Evolutionary conservation across 2,797 vertebrate species (phyloP), one percentile per base, ranked within the genome.

Genomic region (Eupleurogrammus muticus): DNA sequence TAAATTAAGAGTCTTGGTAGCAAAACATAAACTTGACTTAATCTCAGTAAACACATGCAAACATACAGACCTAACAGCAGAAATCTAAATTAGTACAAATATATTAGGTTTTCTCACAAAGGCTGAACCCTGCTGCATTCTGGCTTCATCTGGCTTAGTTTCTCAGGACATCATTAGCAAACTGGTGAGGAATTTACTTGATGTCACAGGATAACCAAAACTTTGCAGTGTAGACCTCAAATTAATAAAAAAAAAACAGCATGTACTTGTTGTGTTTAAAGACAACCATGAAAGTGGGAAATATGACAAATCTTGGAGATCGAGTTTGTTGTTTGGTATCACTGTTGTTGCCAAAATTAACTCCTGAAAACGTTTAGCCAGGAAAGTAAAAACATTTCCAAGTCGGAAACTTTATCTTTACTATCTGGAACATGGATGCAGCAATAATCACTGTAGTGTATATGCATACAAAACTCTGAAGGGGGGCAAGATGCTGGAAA

Each of bases 401-500:
- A 53, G 16, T 52, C 1, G 23, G 23, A 52, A 16, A 14, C 14
- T 28, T 24, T 24, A 6, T 14, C 24, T 52, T 24, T 40, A 40
- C 38, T 4, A 16, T 40, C 38, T 40, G 47, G 7, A 19, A 24
- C 56, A 42, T 9, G 23, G 40, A 34, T 34, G 38, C 55, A 65
- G 60, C 17, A 23, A 55, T 46, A 17, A 35, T 44, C 55, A 28
- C 17, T 14, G 48, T 16, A 35, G 12, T 36, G 16, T 5, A 28
- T 35, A 17, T 4, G 38, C 38, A 47, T 19, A 44, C 60, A 38
- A 57, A 54, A 35, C 28, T 35, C 38, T 36, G 34, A 34, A 32
- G 6, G 40, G 28, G 14, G 19, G 10, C 28, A 21, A 23, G 53
- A 57, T 51, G 49, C 60, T 69, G 79, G 78, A 75, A 73, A 55